Percentiles rank a stretch among this genome's conserved stretches.
Conservation (phyloP, 2,113 vertebrate species). For the Argyrosomus japonicus region DNA sequence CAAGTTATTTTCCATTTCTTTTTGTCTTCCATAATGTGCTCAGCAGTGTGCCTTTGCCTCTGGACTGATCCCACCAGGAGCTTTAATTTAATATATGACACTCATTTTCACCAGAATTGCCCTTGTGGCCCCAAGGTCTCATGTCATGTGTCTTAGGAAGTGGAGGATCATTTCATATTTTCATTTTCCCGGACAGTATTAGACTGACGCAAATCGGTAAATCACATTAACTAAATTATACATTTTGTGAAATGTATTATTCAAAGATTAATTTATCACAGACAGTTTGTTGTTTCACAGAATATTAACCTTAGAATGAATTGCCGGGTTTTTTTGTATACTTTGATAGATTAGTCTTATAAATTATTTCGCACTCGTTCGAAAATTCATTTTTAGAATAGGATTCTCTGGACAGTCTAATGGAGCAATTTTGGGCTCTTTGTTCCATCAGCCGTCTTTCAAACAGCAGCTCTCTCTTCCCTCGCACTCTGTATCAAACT, state of each 20-base stretch:
- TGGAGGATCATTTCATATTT: slow-evolving; percentile 57
- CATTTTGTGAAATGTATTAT: slow-evolving; percentile 76
- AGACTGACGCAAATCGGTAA: slow-evolving; percentile 58
- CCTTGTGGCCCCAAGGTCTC: slow-evolving; percentile 55
- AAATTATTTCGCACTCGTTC: slow-evolving; percentile 69
- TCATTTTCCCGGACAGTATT: slow-evolving; percentile 52
- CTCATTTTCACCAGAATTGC: slow-evolving; percentile 53
- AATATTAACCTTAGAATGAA: slow-evolving; percentile 70
- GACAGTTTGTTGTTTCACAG: slow-evolving; percentile 71
- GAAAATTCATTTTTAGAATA: slow-evolving; percentile 64
- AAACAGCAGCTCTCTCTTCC: slow-evolving; percentile 47
- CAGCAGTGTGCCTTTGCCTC: slow-evolving; percentile 42
- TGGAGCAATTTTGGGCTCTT: slow-evolving; percentile 70
- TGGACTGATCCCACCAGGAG: slow-evolving; percentile 46
- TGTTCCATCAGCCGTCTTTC: slow-evolving; percentile 67
- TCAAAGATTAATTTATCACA: slow-evolving; percentile 71
- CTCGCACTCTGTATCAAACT: slow-evolving; percentile 56
- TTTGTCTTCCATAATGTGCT: slow-evolving; percentile 48
- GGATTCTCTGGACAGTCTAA: slow-evolving; percentile 70
- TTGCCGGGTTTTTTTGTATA: slow-evolving; percentile 61
- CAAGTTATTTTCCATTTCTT: slow-evolving; percentile 22
- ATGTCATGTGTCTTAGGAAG: slow-evolving; percentile 40
- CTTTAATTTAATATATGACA: slow-evolving; percentile 67
- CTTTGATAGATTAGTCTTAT: slow-evolving; percentile 75
- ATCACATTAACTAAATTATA: slow-evolving; percentile 77